Conservation (phyloP, 2,888 invertebrate species). For the Parapristionchus giblindavisi region DNA sequence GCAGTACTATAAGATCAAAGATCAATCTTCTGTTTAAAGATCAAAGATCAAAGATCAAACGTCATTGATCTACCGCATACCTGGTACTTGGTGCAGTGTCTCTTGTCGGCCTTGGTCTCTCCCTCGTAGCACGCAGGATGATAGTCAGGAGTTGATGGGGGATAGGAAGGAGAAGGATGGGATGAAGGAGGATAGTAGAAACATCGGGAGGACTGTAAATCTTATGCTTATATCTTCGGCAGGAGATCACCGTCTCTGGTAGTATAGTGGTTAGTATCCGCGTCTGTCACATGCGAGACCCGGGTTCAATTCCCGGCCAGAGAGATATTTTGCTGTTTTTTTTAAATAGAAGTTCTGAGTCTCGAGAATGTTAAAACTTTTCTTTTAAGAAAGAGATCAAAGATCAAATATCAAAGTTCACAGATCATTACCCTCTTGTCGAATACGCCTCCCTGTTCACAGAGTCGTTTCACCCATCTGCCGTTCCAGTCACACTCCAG, state of each 20-base stretch:
- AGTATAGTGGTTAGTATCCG: too few relatives aligned
- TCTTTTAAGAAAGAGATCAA: too few relatives aligned
- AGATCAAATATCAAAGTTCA: too few relatives aligned
- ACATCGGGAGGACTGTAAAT: constrained; percentile 30
- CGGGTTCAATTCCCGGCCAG: too few relatives aligned
- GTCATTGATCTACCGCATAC: not conserved
- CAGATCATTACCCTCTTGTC: constrained; percentile 11
- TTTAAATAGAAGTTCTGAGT: too few relatives aligned
- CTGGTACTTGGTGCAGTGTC: constrained; percentile 36
- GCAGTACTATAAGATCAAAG: not conserved
- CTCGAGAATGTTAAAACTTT: too few relatives aligned
- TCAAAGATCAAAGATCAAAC: too few relatives aligned
- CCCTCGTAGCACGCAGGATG: constrained; percentile 24
- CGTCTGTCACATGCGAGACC: too few relatives aligned
- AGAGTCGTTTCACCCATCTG: constrained; percentile 15
- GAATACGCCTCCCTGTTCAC: constrained; percentile 16
- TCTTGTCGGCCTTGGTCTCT: not conserved
- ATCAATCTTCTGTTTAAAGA: not conserved
- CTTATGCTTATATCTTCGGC: not conserved
- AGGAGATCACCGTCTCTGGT: too few relatives aligned
- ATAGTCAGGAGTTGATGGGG: not conserved
- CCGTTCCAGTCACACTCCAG: constrained; percentile 24
- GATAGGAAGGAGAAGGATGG: not conserved
- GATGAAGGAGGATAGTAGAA: not conserved
- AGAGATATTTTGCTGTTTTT: too few relatives aligned